phyloP scores from a whole-genome alignment of 23 tunicate genomes.

The Halocynthia roretzi region DNA sequence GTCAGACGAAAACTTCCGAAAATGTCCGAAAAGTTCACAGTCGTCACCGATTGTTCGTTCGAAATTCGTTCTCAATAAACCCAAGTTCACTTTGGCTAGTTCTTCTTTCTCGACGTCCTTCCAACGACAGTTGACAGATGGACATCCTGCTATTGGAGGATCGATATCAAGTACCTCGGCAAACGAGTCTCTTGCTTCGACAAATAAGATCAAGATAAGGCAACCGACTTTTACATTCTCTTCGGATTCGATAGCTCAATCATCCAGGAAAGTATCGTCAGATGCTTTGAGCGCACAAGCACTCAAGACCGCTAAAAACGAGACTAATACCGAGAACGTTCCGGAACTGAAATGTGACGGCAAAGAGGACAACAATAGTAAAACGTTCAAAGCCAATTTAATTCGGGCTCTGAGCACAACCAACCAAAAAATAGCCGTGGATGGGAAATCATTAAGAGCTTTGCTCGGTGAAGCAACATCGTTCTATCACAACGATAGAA shows the following conservation, averaged over 20 bases:
- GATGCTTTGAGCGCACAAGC: background rate
- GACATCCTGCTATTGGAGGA: background rate
- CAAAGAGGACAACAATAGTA: background rate
- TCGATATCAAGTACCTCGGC: background rate
- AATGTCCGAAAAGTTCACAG: too few species aligned
- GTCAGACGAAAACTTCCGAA: too few species aligned
- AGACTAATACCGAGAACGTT: background rate
- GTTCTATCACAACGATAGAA: conserved; percentile 21
- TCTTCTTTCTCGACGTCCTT: background rate
- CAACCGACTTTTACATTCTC: background rate
- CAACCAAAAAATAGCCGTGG: conserved; percentile 19
- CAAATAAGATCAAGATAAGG: background rate
- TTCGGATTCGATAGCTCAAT: too few species aligned
- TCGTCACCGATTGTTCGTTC: background rate
- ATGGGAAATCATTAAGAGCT: conserved; percentile 21
- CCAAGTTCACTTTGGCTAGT: background rate
- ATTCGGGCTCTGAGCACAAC: conserved; percentile 16
- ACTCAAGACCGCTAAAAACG: background rate
- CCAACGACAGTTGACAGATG: too few species aligned
- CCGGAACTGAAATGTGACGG: conserved; percentile 16
- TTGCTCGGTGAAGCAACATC: conserved; percentile 19
- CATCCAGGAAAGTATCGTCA: too few species aligned
- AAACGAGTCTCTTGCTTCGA: background rate
- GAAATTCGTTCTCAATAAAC: background rate
- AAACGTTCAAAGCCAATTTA: conserved; percentile 13